These are phyloP conservation scores for Urosaurus nigricauda DNA, from an alignment of 2,797 vertebrate species.

Conservation along the genomic window DNA sequence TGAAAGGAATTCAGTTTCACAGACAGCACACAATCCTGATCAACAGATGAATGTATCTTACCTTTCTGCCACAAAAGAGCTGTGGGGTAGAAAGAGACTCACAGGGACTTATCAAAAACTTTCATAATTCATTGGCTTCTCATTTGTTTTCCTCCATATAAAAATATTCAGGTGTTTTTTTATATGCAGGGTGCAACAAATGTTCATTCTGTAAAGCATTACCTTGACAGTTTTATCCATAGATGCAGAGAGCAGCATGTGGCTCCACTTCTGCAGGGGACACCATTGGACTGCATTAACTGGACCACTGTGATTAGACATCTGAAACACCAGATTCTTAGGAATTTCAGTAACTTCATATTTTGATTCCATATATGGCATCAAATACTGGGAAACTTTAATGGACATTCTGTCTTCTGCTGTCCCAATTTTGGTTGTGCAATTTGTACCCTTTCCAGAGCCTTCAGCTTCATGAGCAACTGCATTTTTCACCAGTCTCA, in stretches of 20 bases:
- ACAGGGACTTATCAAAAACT: neutral
- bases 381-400: conserved; percentile 83
- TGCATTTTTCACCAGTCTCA: conserved; percentile 74
- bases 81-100: neutral
- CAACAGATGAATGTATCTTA: neutral
- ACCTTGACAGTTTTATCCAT: conserved; percentile 98
- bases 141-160: conserved; percentile 7
- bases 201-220: conserved; percentile 59
- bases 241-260: conserved; percentile 92
- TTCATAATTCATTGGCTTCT: neutral
- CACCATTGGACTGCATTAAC: conserved; percentile 93
- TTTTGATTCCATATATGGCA: conserved; percentile 82
- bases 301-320: conserved; percentile 87
- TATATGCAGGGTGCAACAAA: neutral
- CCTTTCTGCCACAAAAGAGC: neutral
- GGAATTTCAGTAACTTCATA: conserved; percentile 81
- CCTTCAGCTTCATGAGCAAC: conserved; percentile 13
- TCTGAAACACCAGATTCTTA: conserved; percentile 80
- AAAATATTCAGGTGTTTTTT: neutral
- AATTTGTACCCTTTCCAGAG: neutral
- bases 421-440: conserved; percentile 44
- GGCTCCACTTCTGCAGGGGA: conserved; percentile 86
- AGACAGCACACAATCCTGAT: neutral
- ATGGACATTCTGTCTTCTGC: conserved; percentile 67
- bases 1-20: neutral